A percentile compares a stretch with the other conserved stretches of the same genome.
phyloP scores from a whole-genome alignment of 2,113 vertebrate species.

The Haemorhous mexicanus region DNA sequence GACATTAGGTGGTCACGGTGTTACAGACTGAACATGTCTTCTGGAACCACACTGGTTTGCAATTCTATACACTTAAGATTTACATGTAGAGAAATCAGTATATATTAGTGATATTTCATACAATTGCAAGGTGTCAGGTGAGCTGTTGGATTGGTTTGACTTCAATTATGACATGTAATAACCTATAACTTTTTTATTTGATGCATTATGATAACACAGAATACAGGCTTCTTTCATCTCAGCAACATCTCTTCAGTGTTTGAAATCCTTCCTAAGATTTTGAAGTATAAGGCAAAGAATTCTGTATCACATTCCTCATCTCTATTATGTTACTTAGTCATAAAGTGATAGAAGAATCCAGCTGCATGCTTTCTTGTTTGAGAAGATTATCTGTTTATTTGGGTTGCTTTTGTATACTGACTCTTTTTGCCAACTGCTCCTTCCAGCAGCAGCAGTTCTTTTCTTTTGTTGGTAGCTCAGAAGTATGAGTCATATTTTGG shows the following conservation, averaged over 20 bases:
- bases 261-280: background rate
- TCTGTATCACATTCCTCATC: background rate
- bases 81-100: background rate
- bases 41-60: background rate
- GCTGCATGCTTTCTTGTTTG: background rate
- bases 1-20: background rate
- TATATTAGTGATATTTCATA: background rate
- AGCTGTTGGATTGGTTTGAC: background rate
- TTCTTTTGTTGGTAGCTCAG: background rate
- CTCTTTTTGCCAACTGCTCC: background rate
- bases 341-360: background rate
- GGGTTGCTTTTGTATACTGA: background rate
- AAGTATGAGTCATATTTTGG: slow-evolving; percentile 19
- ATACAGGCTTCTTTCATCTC: background rate
- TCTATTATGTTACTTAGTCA: background rate
- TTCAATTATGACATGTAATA: background rate
- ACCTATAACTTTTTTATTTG: background rate
- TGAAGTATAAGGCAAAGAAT: background rate
- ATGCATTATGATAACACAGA: background rate
- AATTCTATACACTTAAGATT: background rate
- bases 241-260: background rate
- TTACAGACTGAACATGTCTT: background rate
- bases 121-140: background rate
- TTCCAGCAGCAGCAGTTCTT: background rate
- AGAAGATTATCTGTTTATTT: background rate